Evolutionary conservation across 2,888 invertebrate species (phyloP).

Genomic region (Apotomis turbidana): DNA sequence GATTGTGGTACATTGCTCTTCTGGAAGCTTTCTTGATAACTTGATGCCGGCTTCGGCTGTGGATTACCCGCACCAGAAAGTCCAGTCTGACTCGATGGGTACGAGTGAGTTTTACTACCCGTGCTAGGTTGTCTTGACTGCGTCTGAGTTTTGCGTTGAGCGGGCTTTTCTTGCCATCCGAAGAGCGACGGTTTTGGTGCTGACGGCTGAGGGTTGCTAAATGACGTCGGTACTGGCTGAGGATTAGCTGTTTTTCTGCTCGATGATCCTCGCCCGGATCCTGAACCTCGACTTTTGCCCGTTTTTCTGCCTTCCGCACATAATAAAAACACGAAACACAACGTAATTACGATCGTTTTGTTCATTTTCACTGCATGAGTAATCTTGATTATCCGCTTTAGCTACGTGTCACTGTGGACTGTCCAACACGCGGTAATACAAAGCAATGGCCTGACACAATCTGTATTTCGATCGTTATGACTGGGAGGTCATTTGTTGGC

Average conservation of each 20-base stretch:
- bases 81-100: constrained; percentile 50
- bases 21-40: constrained; percentile 65
- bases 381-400: constrained; percentile 26
- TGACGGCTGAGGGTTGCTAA: constrained; percentile 67
- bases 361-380: constrained; percentile 56
- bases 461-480: constrained; percentile 64
- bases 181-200: constrained; percentile 63
- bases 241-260: constrained; percentile 65
- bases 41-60: constrained; percentile 42
- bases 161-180: constrained; percentile 75
- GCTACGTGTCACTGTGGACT: constrained; percentile 44
- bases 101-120: constrained; percentile 46
- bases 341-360: constrained; percentile 51
- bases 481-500: constrained; percentile 37
- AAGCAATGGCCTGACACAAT: constrained; percentile 56
- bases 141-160: constrained; percentile 57
- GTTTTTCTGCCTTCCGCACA: constrained; percentile 66
- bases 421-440: constrained; percentile 48
- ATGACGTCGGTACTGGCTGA: constrained; percentile 72
- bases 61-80: constrained; percentile 45
- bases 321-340: constrained; percentile 54
- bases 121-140: constrained; percentile 60
- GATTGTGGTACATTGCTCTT: constrained; percentile 56
- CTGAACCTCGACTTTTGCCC: constrained; percentile 68
- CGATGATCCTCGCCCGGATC: constrained; percentile 66